A percentile compares a stretch with the other conserved stretches of the same genome.
phyloP scores from a whole-genome alignment of 2,797 vertebrate genomes.

The Pangasius krempfi region DNA sequence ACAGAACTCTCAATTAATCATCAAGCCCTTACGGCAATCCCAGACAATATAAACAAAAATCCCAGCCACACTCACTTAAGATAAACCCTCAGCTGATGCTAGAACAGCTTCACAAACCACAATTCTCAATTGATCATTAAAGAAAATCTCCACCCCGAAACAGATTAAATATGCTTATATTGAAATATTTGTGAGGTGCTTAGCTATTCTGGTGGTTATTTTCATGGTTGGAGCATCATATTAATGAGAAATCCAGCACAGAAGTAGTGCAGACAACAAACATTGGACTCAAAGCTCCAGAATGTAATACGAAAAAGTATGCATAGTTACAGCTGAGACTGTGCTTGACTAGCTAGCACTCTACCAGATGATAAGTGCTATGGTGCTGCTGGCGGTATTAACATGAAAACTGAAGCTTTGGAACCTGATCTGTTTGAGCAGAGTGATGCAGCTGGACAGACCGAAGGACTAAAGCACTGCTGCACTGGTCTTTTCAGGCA shows the following conservation, averaged over 20 bases:
- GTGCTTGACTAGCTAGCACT: not conserved
- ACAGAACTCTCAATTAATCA: slow-evolving; percentile 10
- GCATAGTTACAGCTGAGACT: not conserved
- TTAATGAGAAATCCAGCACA: not conserved
- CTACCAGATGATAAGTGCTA: too few species aligned
- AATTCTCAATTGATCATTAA: not conserved
- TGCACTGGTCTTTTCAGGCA: not conserved
- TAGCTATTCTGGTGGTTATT: not conserved
- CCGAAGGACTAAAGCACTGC: not conserved
- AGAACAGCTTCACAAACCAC: not conserved
- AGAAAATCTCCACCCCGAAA: not conserved
- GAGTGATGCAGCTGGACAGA: not conserved
- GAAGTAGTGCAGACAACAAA: not conserved
- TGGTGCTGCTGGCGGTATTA: not conserved
- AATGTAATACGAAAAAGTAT: not conserved
- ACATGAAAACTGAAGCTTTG: not conserved
- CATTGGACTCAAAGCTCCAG: not conserved
- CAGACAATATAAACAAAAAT: slow-evolving; percentile 16
- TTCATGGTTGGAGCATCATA: not conserved
- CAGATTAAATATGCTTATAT: not conserved
- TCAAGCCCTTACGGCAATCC: not conserved
- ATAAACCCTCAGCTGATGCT: not conserved
- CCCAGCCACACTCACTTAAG: slow-evolving; percentile 8
- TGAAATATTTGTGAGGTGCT: not conserved
- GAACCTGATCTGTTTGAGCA: not conserved